A percentile compares a stretch with the other conserved stretches of the same genome.
Conservation (phyloP, 2,888 invertebrate genomes). For the Synanthedon tipuliformis region DNA sequence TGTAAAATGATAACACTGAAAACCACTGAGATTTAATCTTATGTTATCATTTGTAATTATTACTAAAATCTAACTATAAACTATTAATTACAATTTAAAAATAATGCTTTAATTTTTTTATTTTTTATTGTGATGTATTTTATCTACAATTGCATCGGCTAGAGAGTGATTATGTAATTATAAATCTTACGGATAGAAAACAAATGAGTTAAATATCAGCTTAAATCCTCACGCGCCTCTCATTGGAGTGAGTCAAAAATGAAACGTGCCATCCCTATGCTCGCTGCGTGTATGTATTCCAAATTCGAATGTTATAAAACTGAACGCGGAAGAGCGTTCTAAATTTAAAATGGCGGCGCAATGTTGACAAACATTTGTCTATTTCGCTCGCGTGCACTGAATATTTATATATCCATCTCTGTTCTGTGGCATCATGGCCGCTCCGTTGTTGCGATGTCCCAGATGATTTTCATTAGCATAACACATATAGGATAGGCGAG, state of each 20-base stretch:
- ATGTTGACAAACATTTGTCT: conserved; percentile 45
- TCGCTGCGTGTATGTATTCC: background rate
- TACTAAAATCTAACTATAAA: too few species aligned
- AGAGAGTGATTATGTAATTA: too few species aligned
- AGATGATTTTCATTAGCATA: conserved; percentile 15
- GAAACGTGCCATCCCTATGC: background rate
- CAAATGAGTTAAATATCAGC: background rate
- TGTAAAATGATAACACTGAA: too few species aligned
- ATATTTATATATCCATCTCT: background rate
- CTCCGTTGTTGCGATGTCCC: conserved; percentile 4
- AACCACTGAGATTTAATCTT: too few species aligned
- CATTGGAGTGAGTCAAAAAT: background rate
- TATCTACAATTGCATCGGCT: too few species aligned
- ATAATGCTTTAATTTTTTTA: too few species aligned
- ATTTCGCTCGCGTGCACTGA: conserved; percentile 16
- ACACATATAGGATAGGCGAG: conserved; percentile 5
- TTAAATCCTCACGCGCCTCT: background rate
- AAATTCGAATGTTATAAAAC: conserved; percentile 2
- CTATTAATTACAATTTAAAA: too few species aligned
- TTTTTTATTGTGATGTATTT: too few species aligned
- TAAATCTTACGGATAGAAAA: background rate
- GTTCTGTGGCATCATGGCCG: background rate
- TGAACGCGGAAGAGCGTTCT: conserved; percentile 15
- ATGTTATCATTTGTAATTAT: too few species aligned
- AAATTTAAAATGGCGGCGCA: conserved; percentile 32